phyloP scores from a whole-genome alignment of 2,888 invertebrate species.

The Subacronicta megacephala region DNA sequence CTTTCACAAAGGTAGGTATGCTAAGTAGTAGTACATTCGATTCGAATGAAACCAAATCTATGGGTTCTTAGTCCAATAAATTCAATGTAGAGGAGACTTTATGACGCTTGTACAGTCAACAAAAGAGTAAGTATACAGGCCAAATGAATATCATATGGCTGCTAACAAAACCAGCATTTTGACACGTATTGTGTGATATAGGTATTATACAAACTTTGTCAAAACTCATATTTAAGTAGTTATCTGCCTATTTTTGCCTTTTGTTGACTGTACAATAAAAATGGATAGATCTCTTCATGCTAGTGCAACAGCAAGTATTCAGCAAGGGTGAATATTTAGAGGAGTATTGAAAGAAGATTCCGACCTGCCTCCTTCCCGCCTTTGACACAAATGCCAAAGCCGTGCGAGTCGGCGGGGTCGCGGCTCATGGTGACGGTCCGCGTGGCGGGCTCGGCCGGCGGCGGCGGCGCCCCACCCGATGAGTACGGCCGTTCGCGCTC shows the following conservation, averaged over 20 bases:
- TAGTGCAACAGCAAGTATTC: not conserved
- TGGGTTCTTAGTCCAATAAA: no score
- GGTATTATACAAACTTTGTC: no score
- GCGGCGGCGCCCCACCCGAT: constrained; percentile 90
- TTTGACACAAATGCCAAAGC: constrained; percentile 97
- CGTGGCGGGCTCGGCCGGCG: constrained; percentile 93
- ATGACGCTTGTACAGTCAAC: not conserved
- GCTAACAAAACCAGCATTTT: no score
- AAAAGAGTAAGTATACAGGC: no score
- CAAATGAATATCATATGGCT: no score
- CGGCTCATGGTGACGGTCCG: constrained; percentile 96
- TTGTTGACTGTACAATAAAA: no score
- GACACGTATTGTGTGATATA: no score
- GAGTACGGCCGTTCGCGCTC: constrained; percentile 88
- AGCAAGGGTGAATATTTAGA: constrained; percentile 15
- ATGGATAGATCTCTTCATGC: not conserved
- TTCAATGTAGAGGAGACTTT: not conserved
- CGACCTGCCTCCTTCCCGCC: constrained; percentile 96
- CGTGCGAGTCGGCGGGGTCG: constrained; percentile 94
- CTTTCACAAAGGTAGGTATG: no score
- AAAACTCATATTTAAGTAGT: no score
- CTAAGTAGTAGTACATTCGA: no score
- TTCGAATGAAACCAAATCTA: no score
- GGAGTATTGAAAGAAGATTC: constrained; percentile 44
- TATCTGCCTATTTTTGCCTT: no score